phyloP scores from a whole-genome alignment of 1,140 invertebrate genomes.

The Rhagoletis pomonella region DNA sequence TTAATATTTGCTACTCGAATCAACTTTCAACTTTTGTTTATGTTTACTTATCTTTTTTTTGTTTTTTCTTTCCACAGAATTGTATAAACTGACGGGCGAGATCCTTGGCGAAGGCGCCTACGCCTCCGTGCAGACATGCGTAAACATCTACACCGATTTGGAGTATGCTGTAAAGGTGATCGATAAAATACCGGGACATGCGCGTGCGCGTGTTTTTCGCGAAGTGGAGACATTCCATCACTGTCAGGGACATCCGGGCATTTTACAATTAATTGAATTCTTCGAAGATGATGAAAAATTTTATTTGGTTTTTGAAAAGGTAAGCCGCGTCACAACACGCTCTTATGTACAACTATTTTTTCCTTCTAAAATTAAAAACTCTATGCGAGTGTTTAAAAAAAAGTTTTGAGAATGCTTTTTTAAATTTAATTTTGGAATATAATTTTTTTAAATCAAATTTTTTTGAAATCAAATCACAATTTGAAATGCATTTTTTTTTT shows the following conservation, averaged over 20 bases:
- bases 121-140: constrained; percentile 95
- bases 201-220: constrained; percentile 93
- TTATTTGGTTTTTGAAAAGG: constrained; percentile 98
- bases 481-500: too few relatives aligned
- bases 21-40: neutral
- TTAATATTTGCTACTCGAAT: too few relatives aligned
- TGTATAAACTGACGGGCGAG: constrained; percentile 96
- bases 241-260: constrained; percentile 96
- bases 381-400: too few relatives aligned
- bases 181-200: constrained; percentile 94
- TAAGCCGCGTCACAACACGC: constrained; percentile 58
- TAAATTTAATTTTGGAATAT: too few relatives aligned
- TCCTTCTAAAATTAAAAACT: too few relatives aligned
- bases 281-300: constrained; percentile 98
- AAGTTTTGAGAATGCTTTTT: too few relatives aligned
- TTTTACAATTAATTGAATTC: constrained; percentile 97
- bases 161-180: constrained; percentile 99
- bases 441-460: too few relatives aligned
- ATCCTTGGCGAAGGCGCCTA: constrained; percentile 97
- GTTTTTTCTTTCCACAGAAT: constrained; percentile 80
- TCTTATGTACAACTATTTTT: too few relatives aligned
- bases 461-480: too few relatives aligned
- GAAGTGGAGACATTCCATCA: constrained; percentile 99
- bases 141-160: constrained; percentile 91
- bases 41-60: neutral